Percentiles rank a stretch among this genome's conserved stretches.
Evolutionary conservation across 2,113 vertebrate species (phyloP).

Genomic region (Heterotis niloticus): DNA sequence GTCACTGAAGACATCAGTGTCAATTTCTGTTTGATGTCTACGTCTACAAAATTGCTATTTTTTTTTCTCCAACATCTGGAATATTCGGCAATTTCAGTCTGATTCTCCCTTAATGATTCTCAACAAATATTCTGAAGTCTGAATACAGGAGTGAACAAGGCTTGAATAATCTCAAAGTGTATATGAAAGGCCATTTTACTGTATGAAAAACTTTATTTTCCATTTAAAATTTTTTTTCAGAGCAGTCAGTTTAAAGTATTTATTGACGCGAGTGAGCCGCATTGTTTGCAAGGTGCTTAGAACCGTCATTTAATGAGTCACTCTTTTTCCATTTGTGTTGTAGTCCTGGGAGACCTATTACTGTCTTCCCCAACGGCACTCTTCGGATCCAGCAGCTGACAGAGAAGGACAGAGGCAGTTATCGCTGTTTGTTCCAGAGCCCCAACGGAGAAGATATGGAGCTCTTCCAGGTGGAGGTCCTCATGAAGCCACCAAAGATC

Average conservation of each 20-base stretch:
- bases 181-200: too few species aligned
- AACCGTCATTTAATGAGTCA: not conserved
- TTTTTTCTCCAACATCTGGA: not conserved
- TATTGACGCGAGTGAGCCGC: not conserved
- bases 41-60: not conserved
- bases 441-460: slow-evolving; percentile 69
- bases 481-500: slow-evolving; percentile 69
- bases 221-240: not conserved
- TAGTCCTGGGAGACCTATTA: slow-evolving; percentile 65
- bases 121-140: not conserved
- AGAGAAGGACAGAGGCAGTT: slow-evolving; percentile 63
- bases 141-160: too few species aligned
- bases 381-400: slow-evolving; percentile 67
- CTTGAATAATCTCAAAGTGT: too few species aligned
- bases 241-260: too few species aligned
- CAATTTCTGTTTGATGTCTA: not conserved
- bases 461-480: slow-evolving; percentile 62
- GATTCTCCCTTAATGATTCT: not conserved
- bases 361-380: slow-evolving; percentile 68
- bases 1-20: slow-evolving; percentile 19
- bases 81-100: not conserved
- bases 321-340: slow-evolving; percentile 33
- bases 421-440: slow-evolving; percentile 64
- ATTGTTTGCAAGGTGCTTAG: not conserved
- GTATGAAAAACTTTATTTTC: not conserved